Conservation (phyloP, 2,888 invertebrate species). For the Acleris emargana region DNA sequence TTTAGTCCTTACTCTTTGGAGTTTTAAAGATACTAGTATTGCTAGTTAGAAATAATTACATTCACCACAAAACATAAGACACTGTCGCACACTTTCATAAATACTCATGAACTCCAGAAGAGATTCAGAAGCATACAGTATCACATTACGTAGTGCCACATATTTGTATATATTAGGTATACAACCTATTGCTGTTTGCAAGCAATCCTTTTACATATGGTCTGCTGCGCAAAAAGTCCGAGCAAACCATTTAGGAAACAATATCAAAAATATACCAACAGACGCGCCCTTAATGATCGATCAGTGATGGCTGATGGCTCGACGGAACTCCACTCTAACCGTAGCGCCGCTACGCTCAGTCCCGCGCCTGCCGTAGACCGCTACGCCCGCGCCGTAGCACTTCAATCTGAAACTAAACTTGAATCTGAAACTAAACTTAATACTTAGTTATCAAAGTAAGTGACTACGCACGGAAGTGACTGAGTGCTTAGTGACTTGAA, state of each 20-base stretch:
- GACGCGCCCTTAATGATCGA: constrained; percentile 37
- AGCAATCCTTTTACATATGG: constrained; percentile 27
- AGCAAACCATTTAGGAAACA: constrained; percentile 25
- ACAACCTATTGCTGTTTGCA: background rate
- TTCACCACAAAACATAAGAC: too few species aligned
- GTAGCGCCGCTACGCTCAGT: constrained; percentile 22
- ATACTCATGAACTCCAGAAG: too few species aligned
- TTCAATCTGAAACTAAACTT: constrained; percentile 5
- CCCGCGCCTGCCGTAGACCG: constrained; percentile 19
- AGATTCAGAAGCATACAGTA: too few species aligned
- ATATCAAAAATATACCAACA: constrained; percentile 32
- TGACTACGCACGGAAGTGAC: constrained; percentile 20
- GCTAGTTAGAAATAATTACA: too few species aligned
- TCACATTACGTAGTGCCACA: too few species aligned
- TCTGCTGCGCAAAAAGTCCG: constrained; percentile 28
- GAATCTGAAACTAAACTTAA: constrained; percentile 7
- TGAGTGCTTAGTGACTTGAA: constrained; percentile 29
- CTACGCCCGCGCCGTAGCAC: constrained; percentile 30
- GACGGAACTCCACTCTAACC: constrained; percentile 18
- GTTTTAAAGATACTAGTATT: too few species aligned
- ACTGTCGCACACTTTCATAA: too few species aligned
- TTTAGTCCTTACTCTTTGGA: too few species aligned
- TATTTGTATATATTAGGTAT: too few species aligned
- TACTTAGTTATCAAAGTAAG: constrained; percentile 19
- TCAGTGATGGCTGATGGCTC: constrained; percentile 21